Base-by-base conservation (phyloP, 1,140 invertebrate genomes). In the Drosophila grimshawi region DNA sequence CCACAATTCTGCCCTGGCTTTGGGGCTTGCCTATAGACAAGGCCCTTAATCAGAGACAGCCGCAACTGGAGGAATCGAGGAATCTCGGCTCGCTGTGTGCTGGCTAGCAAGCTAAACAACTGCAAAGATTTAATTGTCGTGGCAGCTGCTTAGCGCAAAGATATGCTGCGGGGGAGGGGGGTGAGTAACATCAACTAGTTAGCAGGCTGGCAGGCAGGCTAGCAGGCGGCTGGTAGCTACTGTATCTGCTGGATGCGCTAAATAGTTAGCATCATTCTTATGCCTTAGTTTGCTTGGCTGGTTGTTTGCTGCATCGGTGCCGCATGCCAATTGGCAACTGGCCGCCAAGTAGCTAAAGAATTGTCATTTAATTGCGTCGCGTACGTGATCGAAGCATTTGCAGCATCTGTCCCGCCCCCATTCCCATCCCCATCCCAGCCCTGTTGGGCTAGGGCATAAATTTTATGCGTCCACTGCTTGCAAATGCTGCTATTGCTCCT, bases 221-320 rank as follows among this genome's bases (percentile, higher is more conserved):
- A 27, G 32, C 49, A 62, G 11, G 7, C 19, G 5, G 53, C 5
- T 37, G 10, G 41, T 49, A 59, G 80, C 80, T 86, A 86, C 82
- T 81, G 85, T 86, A 81, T 89, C 85, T 89, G 81, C 56, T 81
- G 85, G 70, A 89, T 89, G 85, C 85, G 85, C 85, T 89, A 89
- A 89, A 89, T 89, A 89, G 86, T 85, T 89, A 81, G 85, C 80
- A 89, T 89, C 85, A 89, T 89, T 89, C 83, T 88, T 88, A 88
- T 83, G 85, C 83, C 83, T 88, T 80, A 88, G 85, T 88, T 80
- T 88, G 76, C 67, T 57, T 69, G 64, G 39, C 55, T 10, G 30
- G 49, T 30, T 49, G 55, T n/a, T 27, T 48, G 49, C 29, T 66
- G 59, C 39, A 59, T 30, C 3, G 30, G 35, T 43, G 30, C 49